A percentile compares a stretch with the other conserved stretches of the same genome.
Conservation (phyloP, 1,140 invertebrate genomes). For the Micrasema minimum region DNA sequence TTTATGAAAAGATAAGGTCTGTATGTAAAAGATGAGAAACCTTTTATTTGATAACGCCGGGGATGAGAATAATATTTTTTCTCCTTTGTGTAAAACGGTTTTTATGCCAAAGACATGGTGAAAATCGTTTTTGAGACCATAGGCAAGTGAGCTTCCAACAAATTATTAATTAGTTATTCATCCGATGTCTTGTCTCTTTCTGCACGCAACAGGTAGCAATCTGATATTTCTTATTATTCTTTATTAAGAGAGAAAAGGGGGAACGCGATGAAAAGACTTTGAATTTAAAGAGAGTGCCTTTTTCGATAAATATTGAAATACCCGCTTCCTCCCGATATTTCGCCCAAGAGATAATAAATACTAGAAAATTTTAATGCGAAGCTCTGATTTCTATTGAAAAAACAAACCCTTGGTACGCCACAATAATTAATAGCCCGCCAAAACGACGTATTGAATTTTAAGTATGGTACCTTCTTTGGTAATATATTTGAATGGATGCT, state of each 20-base stretch:
- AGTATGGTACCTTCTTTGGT: slow-evolving; percentile 17
- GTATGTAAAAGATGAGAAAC: too few relatives aligned
- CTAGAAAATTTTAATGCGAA: slow-evolving; percentile 24
- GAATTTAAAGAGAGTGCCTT: slow-evolving; percentile 20
- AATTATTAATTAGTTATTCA: not conserved
- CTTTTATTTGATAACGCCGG: too few relatives aligned
- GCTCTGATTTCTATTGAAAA: slow-evolving; percentile 39
- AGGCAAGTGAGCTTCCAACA: too few relatives aligned
- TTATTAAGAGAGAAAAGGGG: not conserved
- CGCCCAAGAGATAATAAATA: slow-evolving; percentile 20
- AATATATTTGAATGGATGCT: slow-evolving; percentile 37
- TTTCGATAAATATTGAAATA: slow-evolving; percentile 24
- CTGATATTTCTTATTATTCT: too few relatives aligned
- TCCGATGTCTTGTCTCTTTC: not conserved
- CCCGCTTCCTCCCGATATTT: slow-evolving; percentile 1
- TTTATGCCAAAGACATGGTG: too few relatives aligned
- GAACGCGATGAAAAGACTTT: not conserved
- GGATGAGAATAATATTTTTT: too few relatives aligned
- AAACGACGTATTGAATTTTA: slow-evolving; percentile 30
- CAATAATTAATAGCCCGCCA: slow-evolving; percentile 32
- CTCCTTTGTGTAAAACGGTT: too few relatives aligned
- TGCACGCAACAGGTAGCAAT: too few relatives aligned
- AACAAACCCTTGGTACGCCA: slow-evolving; percentile 23
- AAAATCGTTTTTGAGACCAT: too few relatives aligned
- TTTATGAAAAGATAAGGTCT: too few relatives aligned